Conservation (phyloP, 2,797 vertebrate genomes). For the Schizopygopsis malacanthus region DNA sequence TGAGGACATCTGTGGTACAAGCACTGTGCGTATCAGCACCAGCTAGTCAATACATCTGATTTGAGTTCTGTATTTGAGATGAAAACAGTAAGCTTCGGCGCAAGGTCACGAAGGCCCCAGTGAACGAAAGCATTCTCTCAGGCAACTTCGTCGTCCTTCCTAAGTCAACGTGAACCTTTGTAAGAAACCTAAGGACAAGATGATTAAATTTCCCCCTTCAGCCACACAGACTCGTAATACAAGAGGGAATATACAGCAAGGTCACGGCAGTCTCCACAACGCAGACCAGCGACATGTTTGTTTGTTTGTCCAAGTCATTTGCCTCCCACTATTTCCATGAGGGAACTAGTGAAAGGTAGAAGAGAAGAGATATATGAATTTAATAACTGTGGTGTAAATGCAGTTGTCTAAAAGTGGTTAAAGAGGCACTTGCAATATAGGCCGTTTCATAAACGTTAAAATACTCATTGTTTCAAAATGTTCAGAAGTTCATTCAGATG, state of each 20-base stretch:
- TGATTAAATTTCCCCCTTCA: conserved; percentile 77
- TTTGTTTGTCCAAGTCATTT: conserved; percentile 42
- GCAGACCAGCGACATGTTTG: conserved; percentile 27
- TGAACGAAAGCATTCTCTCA: conserved; percentile 5
- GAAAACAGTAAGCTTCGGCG: background rate
- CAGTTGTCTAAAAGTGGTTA: background rate
- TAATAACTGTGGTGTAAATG: background rate
- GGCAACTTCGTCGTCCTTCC: conserved; percentile 38
- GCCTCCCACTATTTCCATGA: background rate
- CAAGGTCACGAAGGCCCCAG: background rate
- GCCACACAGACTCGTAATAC: conserved; percentile 65
- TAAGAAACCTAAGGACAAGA: conserved; percentile 64
- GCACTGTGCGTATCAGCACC: background rate
- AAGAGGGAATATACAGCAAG: conserved; percentile 66
- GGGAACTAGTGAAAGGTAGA: background rate
- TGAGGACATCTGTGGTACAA: conserved; percentile 38
- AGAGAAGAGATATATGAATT: background rate
- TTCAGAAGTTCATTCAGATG: no score
- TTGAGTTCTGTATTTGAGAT: background rate
- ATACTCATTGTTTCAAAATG: background rate
- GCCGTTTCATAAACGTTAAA: no score
- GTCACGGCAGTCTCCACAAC: conserved; percentile 65
- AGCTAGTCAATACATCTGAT: background rate
- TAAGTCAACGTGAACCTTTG: conserved; percentile 66
- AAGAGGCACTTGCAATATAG: background rate